Evolutionary conservation across 2,113 vertebrate genomes (phyloP).

Genomic region (Cathartes aura): DNA sequence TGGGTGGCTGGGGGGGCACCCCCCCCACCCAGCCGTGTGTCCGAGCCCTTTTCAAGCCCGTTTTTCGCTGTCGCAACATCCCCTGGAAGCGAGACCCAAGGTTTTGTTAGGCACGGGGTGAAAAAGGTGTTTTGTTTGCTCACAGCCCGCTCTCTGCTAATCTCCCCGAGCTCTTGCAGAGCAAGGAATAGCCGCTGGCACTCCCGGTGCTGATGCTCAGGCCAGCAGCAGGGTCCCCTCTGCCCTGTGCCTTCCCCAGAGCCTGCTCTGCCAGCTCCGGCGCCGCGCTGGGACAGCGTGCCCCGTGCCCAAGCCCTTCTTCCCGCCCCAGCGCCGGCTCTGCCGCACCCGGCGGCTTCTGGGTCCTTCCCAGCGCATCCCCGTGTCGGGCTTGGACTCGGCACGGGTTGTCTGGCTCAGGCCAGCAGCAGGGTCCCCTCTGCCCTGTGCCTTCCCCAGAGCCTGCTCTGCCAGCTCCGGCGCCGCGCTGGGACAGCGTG

Average conservation of each 20-base stretch:
- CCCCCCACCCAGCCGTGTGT: neutral
- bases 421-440: neutral
- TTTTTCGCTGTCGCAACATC: neutral
- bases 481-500: neutral
- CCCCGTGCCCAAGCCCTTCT: neutral
- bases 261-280: neutral
- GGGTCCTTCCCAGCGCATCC: neutral
- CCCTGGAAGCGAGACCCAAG: neutral
- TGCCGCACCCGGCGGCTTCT: neutral
- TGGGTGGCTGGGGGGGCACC: too few species aligned
- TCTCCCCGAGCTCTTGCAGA: neutral
- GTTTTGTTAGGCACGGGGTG: neutral
- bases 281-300: neutral
- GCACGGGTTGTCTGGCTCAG: neutral
- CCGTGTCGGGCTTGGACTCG: neutral
- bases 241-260: neutral
- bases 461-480: neutral
- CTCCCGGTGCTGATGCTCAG: neutral
- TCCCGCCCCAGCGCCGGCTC: neutral
- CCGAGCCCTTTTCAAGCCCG: neutral
- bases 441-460: neutral
- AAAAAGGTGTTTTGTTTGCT: too few species aligned
- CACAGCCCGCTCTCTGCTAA: neutral
- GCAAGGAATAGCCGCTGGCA: neutral
- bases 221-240: neutral